phyloP scores from a whole-genome alignment of 2,797 vertebrate genomes.

The Margarornis squamiger region DNA sequence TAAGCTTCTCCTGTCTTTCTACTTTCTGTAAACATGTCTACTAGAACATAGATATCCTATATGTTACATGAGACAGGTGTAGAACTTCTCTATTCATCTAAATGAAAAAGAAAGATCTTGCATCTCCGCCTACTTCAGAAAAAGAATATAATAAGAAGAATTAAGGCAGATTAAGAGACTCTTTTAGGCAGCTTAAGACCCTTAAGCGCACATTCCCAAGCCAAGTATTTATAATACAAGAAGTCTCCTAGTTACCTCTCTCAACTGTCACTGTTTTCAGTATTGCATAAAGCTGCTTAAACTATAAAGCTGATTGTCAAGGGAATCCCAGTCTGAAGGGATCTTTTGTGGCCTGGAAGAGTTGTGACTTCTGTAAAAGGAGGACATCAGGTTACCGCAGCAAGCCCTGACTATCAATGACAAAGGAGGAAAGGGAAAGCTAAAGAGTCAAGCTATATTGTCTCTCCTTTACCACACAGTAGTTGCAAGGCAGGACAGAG shows the following conservation, averaged over 20 bases:
- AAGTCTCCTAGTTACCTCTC: constrained; percentile 33
- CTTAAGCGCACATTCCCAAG: constrained; percentile 38
- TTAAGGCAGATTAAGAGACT: constrained; percentile 49
- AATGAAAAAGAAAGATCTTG: neutral
- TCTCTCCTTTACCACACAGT: neutral
- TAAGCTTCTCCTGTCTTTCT: neutral
- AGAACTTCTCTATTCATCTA: neutral
- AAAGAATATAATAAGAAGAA: constrained; percentile 7
- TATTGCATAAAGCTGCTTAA: constrained; percentile 54
- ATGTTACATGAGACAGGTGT: neutral
- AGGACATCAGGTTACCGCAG: constrained; percentile 14
- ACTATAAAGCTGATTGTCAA: constrained; percentile 49
- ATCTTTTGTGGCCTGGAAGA: constrained; percentile 17
- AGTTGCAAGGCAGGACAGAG: neutral
- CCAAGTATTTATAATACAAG: constrained; percentile 29
- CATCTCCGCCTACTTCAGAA: neutral
- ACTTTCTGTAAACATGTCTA: neutral
- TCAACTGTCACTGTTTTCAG: constrained; percentile 27
- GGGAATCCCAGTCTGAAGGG: constrained; percentile 15
- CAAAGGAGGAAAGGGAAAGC: neutral
- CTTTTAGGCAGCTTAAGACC: constrained; percentile 25
- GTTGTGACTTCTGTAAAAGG: constrained; percentile 9
- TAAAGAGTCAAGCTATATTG: neutral
- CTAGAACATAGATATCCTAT: neutral
- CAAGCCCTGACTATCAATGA: neutral